Conservation (phyloP, 2,113 vertebrate genomes). For the Pelecanoides urinatrix region DNA sequence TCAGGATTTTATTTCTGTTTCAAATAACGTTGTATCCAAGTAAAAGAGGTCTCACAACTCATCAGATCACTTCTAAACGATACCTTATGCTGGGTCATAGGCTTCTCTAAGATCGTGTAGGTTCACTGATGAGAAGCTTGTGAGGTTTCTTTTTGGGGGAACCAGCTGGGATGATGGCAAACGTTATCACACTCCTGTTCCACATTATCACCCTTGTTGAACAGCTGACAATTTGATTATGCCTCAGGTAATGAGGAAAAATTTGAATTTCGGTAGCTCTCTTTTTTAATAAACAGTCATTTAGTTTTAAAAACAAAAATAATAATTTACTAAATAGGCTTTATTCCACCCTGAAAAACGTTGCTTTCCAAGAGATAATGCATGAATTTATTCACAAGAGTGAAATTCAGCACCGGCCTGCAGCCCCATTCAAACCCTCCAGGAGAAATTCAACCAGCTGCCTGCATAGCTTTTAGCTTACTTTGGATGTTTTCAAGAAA, state of each 20-base stretch:
- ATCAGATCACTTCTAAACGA: neutral
- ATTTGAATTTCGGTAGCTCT: conserved; percentile 24
- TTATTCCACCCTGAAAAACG: conserved; percentile 16
- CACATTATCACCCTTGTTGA: conserved; percentile 30
- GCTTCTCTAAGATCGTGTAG: neutral
- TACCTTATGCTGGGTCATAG: neutral
- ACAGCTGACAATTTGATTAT: conserved; percentile 47
- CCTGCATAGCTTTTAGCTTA: conserved; percentile 15
- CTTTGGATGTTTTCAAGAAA: conserved; percentile 22
- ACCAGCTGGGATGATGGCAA: conserved; percentile 36
- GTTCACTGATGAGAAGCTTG: neutral
- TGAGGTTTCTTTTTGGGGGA: neutral
- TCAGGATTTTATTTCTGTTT: neutral
- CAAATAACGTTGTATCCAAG: neutral
- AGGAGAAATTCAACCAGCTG: conserved; percentile 65
- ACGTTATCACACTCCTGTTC: neutral
- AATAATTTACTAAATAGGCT: conserved; percentile 53
- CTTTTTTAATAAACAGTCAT: conserved; percentile 56
- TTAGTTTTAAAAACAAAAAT: conserved; percentile 52
- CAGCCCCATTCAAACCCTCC: conserved; percentile 43
- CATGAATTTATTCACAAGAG: conserved; percentile 34
- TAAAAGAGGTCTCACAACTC: neutral
- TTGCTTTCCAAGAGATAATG: conserved; percentile 17
- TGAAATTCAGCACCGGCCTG: conserved; percentile 29
- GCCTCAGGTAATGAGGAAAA: conserved; percentile 48